Evolutionary conservation across 2,113 vertebrate species (phyloP).

Genomic region (Stigmatopora nigra): DNA sequence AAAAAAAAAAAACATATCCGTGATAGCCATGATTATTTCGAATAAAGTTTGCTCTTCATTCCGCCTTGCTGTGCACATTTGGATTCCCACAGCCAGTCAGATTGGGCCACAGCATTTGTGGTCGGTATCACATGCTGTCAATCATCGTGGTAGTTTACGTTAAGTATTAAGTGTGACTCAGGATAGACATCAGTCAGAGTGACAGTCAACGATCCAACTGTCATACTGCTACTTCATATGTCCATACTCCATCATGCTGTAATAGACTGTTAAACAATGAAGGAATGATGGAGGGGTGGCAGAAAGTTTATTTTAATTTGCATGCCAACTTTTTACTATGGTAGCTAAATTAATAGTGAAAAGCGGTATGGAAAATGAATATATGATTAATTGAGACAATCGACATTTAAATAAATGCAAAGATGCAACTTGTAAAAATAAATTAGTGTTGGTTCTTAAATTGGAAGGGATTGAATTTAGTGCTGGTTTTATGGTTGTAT

Average conservation of each 20-base stretch:
- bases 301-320: conserved; percentile 11
- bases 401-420: too few species aligned
- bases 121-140: conserved; percentile 23
- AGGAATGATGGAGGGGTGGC: neutral
- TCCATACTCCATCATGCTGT: conserved; percentile 54
- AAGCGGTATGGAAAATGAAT: neutral
- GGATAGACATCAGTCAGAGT: conserved; percentile 59
- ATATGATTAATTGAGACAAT: too few species aligned
- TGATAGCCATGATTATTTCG: neutral
- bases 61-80: neutral
- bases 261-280: conserved; percentile 13
- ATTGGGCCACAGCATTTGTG: conserved; percentile 23
- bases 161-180: conserved; percentile 48
- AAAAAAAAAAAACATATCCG: neutral
- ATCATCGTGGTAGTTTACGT: conserved; percentile 26
- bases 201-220: conserved; percentile 60
- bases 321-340: neutral
- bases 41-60: neutral
- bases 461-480: neutral
- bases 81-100: conserved; percentile 17
- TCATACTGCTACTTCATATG: conserved; percentile 47
- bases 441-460: too few species aligned
- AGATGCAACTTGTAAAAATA: too few species aligned
- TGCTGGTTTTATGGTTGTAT: neutral
- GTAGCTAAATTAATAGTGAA: neutral